Base-by-base conservation (phyloP, 2,797 vertebrate genomes). In the Gorsachius magnificus region DNA sequence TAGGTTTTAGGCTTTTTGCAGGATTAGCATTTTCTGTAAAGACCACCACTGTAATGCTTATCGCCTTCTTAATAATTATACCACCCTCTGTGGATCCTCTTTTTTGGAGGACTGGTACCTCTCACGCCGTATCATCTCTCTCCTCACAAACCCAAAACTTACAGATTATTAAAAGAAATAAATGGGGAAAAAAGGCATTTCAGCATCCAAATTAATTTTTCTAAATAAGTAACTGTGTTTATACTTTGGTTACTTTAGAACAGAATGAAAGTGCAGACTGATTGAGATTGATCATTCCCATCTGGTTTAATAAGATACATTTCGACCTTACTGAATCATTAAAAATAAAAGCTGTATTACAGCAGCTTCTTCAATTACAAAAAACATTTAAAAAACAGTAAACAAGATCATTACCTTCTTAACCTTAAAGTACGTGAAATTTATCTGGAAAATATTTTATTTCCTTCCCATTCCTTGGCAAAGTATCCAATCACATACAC, bases 351-450 rank as follows among this genome's bases (percentile, higher is more conserved):
- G 83, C 29, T 79, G 56, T 69, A 95, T 79, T 96, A 97, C 97
- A 96, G 94, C 96, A 98, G 76, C 61, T 98, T 98, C 97, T 98
- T 83, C 97, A 96, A 97, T 97, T 98, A 97, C 97, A 97, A 94
- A 96, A 94, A 86, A 96, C 98, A 96, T 64, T 56, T 8, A 3
- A 29, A 69, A 66, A 87, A 51, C 0, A 68, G 50, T 86, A 86
- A 95, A 90, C 14, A 76, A 83, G 60, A 74, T 43, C 53, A 87
- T 83, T 74, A 81, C 61, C 71, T 97, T 95, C 91, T 81, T 92
- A 95, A 95, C 70, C 57, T 98, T 98, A 98, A 98, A 90, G 97
- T 97, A 98, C 83, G 77, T 96, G 96, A 98, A 98, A 97, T 98
- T 98, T 97, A 98, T 96, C 98, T 95, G 87, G 97, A 97, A 97